Evolutionary conservation across 2,113 vertebrate species (phyloP).

Genomic region (Nothocercus julius): DNA sequence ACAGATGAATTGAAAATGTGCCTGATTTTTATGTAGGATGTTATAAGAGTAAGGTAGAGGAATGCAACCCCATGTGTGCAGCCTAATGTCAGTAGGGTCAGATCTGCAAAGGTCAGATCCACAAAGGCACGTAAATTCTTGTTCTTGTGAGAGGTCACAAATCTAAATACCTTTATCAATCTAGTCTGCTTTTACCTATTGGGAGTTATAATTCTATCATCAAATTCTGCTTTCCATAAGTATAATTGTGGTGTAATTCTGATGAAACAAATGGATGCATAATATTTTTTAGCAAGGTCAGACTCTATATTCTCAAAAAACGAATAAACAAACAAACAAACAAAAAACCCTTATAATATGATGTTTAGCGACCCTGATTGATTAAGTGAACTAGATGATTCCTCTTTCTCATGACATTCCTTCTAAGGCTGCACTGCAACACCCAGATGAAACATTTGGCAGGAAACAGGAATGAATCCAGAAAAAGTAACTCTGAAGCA

Average conservation of each 20-base stretch:
- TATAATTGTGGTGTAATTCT: not conserved
- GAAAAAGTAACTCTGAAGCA: slow-evolving; percentile 1
- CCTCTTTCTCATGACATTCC: not conserved
- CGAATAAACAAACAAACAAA: too few relatives aligned
- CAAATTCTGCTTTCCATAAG: not conserved
- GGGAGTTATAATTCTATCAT: not conserved
- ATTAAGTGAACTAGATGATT: not conserved
- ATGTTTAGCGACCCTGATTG: not conserved
- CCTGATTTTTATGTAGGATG: not conserved
- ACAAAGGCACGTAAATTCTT: not conserved
- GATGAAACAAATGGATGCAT: not conserved
- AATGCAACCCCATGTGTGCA: not conserved
- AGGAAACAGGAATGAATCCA: not conserved
- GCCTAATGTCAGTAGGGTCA: not conserved
- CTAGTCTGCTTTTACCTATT: not conserved
- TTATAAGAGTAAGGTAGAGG: not conserved
- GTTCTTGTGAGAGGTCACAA: not conserved
- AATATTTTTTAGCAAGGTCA: not conserved
- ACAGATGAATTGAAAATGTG: not conserved
- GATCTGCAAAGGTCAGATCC: not conserved
- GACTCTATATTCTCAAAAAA: not conserved
- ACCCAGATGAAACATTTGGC: not conserved
- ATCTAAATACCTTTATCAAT: not conserved
- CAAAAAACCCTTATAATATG: not conserved
- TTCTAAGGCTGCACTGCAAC: not conserved